phyloP scores from a whole-genome alignment of 2,888 invertebrate species.

The Doris montereyensis region DNA sequence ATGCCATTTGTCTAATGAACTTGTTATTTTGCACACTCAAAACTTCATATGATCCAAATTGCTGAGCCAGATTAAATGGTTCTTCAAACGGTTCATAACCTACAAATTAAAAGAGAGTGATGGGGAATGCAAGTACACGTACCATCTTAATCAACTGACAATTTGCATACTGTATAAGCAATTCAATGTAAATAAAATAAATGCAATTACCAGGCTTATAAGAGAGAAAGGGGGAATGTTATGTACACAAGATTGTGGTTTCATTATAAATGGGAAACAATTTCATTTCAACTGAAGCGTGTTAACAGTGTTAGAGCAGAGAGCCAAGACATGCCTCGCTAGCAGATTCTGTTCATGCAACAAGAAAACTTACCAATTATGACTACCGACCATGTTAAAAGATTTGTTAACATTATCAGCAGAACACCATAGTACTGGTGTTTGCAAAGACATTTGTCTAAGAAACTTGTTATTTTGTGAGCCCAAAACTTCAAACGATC shows the following conservation, averaged over 20 bases:
- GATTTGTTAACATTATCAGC: slow-evolving; percentile 47
- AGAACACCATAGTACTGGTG: slow-evolving; percentile 65
- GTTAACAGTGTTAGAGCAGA: too few relatives aligned
- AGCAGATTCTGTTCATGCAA: too few relatives aligned
- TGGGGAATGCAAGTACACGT: background rate
- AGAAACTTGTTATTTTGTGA: slow-evolving; percentile 50
- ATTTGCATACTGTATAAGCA: too few relatives aligned
- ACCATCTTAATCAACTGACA: background rate
- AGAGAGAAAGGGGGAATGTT: too few relatives aligned
- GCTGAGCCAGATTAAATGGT: slow-evolving; percentile 22
- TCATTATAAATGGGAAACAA: too few relatives aligned
- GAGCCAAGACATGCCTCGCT: too few relatives aligned
- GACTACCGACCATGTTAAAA: slow-evolving; percentile 61
- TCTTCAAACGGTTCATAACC: background rate
- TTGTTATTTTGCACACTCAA: background rate
- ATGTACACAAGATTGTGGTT: too few relatives aligned
- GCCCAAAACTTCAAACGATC: slow-evolving; percentile 62
- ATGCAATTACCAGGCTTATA: too few relatives aligned
- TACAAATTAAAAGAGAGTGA: background rate
- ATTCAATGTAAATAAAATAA: too few relatives aligned
- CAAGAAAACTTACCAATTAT: slow-evolving; percentile 63
- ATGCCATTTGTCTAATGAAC: slow-evolving; percentile 23
- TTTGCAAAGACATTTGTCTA: slow-evolving; percentile 58
- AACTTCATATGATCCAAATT: slow-evolving; percentile 29
- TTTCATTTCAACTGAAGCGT: too few relatives aligned